These are phyloP conservation scores for Alca torda DNA, from an alignment of 2,797 vertebrate genomes.

Conservation along the genomic window DNA sequence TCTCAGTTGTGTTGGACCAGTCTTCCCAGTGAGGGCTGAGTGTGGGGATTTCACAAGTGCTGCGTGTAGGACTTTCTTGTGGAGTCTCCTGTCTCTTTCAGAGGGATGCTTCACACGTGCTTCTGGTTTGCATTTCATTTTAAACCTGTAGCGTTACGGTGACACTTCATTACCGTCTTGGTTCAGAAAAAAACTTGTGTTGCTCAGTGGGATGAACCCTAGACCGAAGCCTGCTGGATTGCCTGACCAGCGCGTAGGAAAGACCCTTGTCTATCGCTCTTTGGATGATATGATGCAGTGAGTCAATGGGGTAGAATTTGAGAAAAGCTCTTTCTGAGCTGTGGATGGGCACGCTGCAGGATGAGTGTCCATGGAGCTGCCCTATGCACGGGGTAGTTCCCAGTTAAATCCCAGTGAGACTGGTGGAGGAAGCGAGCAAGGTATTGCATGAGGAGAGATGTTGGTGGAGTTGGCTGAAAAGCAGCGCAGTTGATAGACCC, in stretches of 20 bases:
- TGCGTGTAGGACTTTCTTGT: accelerated
- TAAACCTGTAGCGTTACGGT: background rate
- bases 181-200: background rate
- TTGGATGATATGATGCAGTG: background rate
- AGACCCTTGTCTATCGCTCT: background rate
- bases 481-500: background rate
- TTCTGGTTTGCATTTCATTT: background rate
- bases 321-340: background rate
- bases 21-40: background rate
- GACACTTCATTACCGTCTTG: background rate
- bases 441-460: accelerated
- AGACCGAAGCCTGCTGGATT: background rate
- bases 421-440: background rate
- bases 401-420: background rate
- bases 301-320: background rate
- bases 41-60: background rate
- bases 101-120: background rate
- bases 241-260: background rate
- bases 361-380: background rate
- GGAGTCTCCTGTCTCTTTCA: background rate
- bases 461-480: background rate
- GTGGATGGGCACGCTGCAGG: background rate
- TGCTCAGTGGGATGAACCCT: background rate
- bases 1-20: background rate
- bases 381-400: background rate